phyloP scores from a whole-genome alignment of 2,113 vertebrate species.

The Phoxinus phoxinus region DNA sequence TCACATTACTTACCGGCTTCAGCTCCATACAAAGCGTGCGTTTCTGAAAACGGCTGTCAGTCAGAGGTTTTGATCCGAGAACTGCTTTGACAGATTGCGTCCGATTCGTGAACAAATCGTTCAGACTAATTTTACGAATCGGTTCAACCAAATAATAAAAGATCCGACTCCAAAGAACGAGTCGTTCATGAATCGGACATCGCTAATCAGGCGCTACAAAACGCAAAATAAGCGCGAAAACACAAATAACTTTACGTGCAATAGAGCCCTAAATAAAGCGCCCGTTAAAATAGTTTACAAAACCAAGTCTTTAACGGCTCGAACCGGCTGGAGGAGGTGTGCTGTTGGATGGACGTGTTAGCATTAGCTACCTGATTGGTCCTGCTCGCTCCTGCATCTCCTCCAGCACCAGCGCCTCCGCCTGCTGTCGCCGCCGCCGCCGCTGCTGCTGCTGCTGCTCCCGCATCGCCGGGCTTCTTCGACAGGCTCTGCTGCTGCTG shows the following conservation, averaged over 20 bases:
- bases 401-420: slow-evolving; percentile 77
- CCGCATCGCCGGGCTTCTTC: slow-evolving; percentile 73
- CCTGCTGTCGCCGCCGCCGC: slow-evolving; percentile 71
- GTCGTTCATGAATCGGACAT: background rate
- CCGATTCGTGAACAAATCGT: background rate
- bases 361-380: slow-evolving; percentile 75
- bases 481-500: slow-evolving; percentile 76
- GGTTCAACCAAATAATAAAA: background rate
- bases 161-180: background rate
- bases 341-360: background rate
- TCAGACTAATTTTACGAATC: background rate
- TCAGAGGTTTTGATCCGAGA: background rate
- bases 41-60: too few relatives aligned
- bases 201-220: slow-evolving; percentile 32
- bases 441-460: slow-evolving; percentile 67
- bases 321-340: background rate
- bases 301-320: background rate
- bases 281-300: background rate
- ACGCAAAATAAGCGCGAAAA: slow-evolving; percentile 43
- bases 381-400: slow-evolving; percentile 80
- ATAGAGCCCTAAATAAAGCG: background rate
- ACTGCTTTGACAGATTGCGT: background rate
- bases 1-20: background rate
- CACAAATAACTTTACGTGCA: slow-evolving; percentile 29
- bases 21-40: background rate